Base-by-base conservation (phyloP, 2,888 invertebrate genomes). In the Mimumesa dahlbomi region DNA sequence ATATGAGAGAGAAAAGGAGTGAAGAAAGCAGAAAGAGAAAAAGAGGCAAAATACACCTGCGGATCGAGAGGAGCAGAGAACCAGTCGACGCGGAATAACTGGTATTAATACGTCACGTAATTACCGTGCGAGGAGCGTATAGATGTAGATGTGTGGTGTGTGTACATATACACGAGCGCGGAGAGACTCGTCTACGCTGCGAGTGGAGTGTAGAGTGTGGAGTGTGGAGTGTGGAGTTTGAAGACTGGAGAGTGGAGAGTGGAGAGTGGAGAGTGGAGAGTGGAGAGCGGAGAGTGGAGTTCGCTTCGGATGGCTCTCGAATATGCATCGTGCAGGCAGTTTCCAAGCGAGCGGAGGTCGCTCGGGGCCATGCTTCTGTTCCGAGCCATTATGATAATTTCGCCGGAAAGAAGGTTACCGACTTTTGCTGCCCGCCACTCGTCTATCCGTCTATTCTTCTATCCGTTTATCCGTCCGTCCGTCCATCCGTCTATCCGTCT, bases 311-410 rank as follows among this genome's bases (percentile, higher is more conserved):
- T 73, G 54, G 43, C 52, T 63, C 69, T 61, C 58, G 73, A 69
- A 52, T 52, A 52, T 68, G 72, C 70, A 73, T 46, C 69, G 71
- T 52, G 45, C 64, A 48, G 67, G 48, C 67, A 68, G 73, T 80
- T 80, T 75, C 69, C 73, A 75, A 61, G 64, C 79, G 73, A 75
- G 73, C 68, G 76, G 70, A 78, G 73, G 65, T 79, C 67, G 86
- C 87, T 84, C 75, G 82, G 75, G 86, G 87, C 82, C 77, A 82
- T 87, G 87, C 87, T 88, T 88, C 87, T 85, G 87, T 88, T 87
- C 83, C 82, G 83, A 87, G 84, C 85, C 84, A 88, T 88, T 88
- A 88, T 87, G 87, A 86, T 88, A 87, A 88, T 88, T 88, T 85
- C 81, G 85, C 79, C 82, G 86, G 86, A 86, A 87, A 85, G 84